Conservation (phyloP, 1,140 invertebrate genomes). For the Sarcophaga bullata region DNA sequence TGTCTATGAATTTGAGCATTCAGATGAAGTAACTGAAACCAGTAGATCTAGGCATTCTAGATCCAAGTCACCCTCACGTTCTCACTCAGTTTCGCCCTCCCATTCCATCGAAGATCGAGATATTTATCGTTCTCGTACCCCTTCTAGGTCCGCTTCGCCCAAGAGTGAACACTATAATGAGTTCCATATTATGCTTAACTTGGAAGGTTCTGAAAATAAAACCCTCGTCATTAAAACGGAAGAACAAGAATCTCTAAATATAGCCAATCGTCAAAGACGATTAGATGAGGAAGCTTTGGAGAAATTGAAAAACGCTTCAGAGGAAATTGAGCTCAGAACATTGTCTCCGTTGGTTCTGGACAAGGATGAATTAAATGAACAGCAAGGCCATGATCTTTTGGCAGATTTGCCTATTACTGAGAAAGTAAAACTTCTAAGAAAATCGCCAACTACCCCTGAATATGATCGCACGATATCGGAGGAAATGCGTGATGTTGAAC, state of each 20-base stretch:
- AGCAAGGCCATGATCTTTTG: neutral
- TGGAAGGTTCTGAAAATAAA: conserved; percentile 50
- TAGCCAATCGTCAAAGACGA: conserved; percentile 48
- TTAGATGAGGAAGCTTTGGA: conserved; percentile 51
- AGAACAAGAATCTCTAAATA: conserved; percentile 47
- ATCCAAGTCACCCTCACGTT: conserved; percentile 49
- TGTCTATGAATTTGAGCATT: conserved; percentile 48
- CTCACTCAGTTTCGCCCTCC: conserved; percentile 41
- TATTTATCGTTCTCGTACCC: neutral
- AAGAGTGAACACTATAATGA: conserved; percentile 37
- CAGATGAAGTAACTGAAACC: neutral
- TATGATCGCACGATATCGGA: conserved; percentile 56
- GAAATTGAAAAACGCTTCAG: conserved; percentile 50
- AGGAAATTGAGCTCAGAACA: conserved; percentile 55
- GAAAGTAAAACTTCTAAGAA: neutral
- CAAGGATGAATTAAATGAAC: neutral
- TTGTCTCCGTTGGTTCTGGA: conserved; percentile 46
- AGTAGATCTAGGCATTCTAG: conserved; percentile 43
- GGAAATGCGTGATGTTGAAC: conserved; percentile 51
- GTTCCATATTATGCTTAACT: conserved; percentile 55
- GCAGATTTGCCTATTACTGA: neutral
- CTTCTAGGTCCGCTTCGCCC: neutral
- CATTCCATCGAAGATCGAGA: neutral
- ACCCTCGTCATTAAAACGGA: conserved; percentile 50
- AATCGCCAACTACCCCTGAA: conserved; percentile 45